A percentile compares a stretch with the other conserved stretches of the same genome.
These are phyloP conservation scores for Uropsilus gracilis DNA, from an alignment of 2,113 vertebrate species.

Conservation along the genomic window DNA sequence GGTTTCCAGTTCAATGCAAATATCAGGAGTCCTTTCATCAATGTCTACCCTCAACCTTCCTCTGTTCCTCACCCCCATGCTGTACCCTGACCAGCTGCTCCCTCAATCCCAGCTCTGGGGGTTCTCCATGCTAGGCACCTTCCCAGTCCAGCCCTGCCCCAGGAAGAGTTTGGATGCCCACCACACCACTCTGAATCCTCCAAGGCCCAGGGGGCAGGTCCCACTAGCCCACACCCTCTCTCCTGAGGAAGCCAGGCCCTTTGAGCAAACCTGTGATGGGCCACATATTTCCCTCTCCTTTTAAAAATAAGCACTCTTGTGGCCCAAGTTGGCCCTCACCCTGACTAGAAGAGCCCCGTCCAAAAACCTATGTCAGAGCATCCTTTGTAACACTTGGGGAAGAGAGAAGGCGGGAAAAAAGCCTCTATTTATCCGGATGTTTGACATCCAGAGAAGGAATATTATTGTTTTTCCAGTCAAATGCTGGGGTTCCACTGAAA, in stretches of 20 bases:
- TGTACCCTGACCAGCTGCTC: not conserved
- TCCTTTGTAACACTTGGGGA: slow-evolving; percentile 49
- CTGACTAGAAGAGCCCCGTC: not conserved
- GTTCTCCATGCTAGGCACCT: not conserved
- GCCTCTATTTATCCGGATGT: slow-evolving; percentile 78
- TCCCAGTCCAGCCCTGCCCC: not conserved
- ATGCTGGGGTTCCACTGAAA: slow-evolving; percentile 76
- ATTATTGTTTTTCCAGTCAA: slow-evolving; percentile 77
- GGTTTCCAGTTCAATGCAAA: slow-evolving; percentile 3
- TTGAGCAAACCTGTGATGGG: slow-evolving; percentile 51
- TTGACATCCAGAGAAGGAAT: slow-evolving; percentile 61
- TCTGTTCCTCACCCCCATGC: not conserved
- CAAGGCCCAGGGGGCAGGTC: not conserved
- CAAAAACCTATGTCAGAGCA: slow-evolving; percentile 33
- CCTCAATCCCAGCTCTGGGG: not conserved
- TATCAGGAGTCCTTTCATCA: not conserved
- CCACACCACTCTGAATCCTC: not conserved
- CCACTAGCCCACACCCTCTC: not conserved
- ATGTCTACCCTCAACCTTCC: not conserved
- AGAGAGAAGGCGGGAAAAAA: slow-evolving; percentile 57
- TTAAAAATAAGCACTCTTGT: slow-evolving; percentile 57
- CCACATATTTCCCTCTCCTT: slow-evolving; percentile 36
- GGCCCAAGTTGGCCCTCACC: slow-evolving; percentile 28
- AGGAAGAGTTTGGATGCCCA: not conserved
- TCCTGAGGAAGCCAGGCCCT: slow-evolving; percentile 58